A percentile compares a stretch with the other conserved stretches of the same genome.
Evolutionary conservation across 1,140 invertebrate species (phyloP).

Genomic region (Drosophila biarmipes): DNA sequence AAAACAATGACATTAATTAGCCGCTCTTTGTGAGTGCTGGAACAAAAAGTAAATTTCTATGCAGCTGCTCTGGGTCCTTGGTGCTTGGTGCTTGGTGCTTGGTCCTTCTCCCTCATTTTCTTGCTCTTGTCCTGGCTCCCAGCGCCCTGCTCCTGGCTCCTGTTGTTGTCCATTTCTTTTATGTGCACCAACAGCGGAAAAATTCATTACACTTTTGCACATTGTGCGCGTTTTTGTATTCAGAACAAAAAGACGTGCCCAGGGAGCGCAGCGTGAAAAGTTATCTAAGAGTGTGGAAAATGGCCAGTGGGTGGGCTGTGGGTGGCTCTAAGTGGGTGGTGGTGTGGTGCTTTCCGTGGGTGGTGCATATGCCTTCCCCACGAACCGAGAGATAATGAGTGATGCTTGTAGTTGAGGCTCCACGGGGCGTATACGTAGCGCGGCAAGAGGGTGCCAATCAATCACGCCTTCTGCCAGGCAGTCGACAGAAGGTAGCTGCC

Average conservation of each 20-base stretch:
- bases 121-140: constrained; percentile 19
- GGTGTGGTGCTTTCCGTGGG: background rate
- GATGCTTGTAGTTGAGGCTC: constrained; percentile 17
- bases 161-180: constrained; percentile 72
- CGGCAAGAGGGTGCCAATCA: constrained; percentile 29
- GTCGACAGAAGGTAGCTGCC: background rate
- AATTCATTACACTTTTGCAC: constrained; percentile 79
- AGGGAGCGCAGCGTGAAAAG: constrained; percentile 50
- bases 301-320: constrained; percentile 16
- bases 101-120: constrained; percentile 8
- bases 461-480: constrained; percentile 27
- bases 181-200: constrained; percentile 73
- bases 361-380: constrained; percentile 28
- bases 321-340: background rate
- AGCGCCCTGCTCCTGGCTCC: constrained; percentile 3
- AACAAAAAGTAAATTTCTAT: constrained; percentile 70
- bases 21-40: constrained; percentile 64
- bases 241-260: constrained; percentile 60
- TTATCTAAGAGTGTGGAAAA: constrained; percentile 56
- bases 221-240: constrained; percentile 68
- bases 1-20: constrained; percentile 82
- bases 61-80: constrained; percentile 46
- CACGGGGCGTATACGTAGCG: constrained; percentile 39
- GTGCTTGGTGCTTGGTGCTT: constrained; percentile 18
- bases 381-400: constrained; percentile 37